phyloP scores from a whole-genome alignment of 2,888 invertebrate genomes.

The Apoda limacodes region DNA sequence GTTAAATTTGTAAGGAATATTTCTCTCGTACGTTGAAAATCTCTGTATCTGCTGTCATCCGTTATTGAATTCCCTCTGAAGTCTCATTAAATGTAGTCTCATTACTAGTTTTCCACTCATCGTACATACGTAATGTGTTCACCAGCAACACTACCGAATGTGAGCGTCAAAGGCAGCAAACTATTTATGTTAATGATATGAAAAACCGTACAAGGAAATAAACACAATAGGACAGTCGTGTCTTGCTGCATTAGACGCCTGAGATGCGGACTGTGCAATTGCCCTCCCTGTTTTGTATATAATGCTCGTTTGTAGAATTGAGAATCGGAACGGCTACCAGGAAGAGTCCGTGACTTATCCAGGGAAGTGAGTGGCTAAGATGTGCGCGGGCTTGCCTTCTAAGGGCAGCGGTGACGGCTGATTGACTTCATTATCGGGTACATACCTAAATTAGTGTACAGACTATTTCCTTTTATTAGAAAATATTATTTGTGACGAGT shows the following conservation, averaged over 20 bases:
- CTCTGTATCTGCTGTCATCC: too few species aligned
- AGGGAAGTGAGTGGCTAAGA: slow-evolving; percentile 39
- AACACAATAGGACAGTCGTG: slow-evolving; percentile 65
- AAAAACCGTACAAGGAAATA: slow-evolving; percentile 62
- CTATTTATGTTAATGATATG: slow-evolving; percentile 64
- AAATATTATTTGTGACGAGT: too few species aligned
- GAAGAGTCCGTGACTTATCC: slow-evolving; percentile 54
- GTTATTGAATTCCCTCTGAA: too few species aligned
- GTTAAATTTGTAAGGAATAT: too few species aligned
- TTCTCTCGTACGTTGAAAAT: too few species aligned
- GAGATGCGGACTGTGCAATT: slow-evolving; percentile 51
- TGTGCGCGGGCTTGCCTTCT: slow-evolving; percentile 37
- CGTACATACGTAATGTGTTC: slow-evolving; percentile 24
- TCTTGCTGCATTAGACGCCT: slow-evolving; percentile 57
- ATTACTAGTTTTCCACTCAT: slow-evolving; percentile 7
- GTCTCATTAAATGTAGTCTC: slow-evolving; percentile 3
- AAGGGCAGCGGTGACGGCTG: slow-evolving; percentile 42
- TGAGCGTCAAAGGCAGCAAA: slow-evolving; percentile 45
- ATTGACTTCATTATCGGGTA: slow-evolving; percentile 46
- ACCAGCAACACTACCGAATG: slow-evolving; percentile 52
- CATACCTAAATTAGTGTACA: slow-evolving; percentile 36
- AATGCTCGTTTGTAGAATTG: slow-evolving; percentile 61
- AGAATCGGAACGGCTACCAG: slow-evolving; percentile 52
- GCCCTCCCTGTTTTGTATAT: slow-evolving; percentile 60
- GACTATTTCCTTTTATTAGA: too few species aligned